Evolutionary conservation across 2,888 invertebrate genomes (phyloP), one percentile per base, ranked within the genome.

Genomic region (Caenorhabditis sp.): DNA sequence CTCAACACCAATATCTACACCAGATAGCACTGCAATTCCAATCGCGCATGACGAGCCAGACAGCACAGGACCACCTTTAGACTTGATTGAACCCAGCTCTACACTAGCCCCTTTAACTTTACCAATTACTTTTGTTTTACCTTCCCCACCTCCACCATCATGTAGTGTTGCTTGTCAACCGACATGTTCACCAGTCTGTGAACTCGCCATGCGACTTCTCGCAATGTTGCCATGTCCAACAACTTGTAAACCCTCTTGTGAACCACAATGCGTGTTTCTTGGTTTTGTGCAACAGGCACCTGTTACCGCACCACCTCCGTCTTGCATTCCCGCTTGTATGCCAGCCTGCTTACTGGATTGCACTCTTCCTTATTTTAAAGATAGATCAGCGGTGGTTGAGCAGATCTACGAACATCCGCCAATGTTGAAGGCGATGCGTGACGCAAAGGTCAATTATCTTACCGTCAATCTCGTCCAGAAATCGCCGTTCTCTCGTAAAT

Each of bases 291-390:
- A 24, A 27, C 66, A 62, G 24, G 58, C 59, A n/a, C 66, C 65
- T 4, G 61, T 64, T 26, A 67, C 65, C 3, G n/a, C 27, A 21
- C 8, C 36, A 10, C 58, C 57, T 14, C 49, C 64, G 0, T 43
- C 37, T 26, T 76, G 78, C 27, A 58, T 75, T 26, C 58, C 68
- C 2, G 66, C 74, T 2, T 77, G 78, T 43, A 61, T 72, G 49
- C 60, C 68, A 21, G 65, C 62, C 6, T 77, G 77, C 59, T 31
- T 72, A 23, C 26, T 68, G 27, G 72, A 67, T 51, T 68, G 68
- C 53, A 67, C 67, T 10, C 26, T 71, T 1, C 71, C 71, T 0
- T 71, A 71, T 23, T 71, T 71, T 43, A 55, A 27, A 8, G 66
- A 71, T 26, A n/a, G 43, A 17, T 17, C 14, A 3, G 43, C 60